phyloP scores from a whole-genome alignment of 2,888 invertebrate species.

The Cephus sareptanus region DNA sequence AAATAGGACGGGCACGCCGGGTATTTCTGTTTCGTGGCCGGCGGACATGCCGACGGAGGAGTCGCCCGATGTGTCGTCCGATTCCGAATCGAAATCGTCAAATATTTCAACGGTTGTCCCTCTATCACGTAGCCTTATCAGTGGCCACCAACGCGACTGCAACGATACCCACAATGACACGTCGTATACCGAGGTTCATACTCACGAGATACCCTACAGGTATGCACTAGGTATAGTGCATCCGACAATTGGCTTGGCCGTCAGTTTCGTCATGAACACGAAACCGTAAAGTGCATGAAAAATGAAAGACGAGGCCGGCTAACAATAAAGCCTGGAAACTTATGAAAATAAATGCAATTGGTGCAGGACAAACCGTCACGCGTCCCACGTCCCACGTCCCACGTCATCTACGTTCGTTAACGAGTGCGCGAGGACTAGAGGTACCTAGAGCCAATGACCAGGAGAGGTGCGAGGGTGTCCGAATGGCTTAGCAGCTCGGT shows the following conservation, averaged over 20 bases:
- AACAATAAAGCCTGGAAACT: background rate
- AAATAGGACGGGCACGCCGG: slow-evolving; percentile 43
- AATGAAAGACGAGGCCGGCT: background rate
- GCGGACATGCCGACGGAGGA: slow-evolving; percentile 15
- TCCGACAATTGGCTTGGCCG: background rate
- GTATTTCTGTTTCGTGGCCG: slow-evolving; percentile 38
- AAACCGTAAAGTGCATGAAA: background rate
- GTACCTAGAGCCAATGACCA: background rate
- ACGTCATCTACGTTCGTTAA: background rate
- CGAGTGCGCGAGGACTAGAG: background rate
- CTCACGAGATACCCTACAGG: background rate
- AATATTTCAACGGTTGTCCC: background rate
- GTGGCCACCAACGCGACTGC: background rate
- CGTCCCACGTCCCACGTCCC: background rate
- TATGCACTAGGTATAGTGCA: background rate
- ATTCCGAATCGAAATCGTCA: background rate
- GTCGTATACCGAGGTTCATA: background rate
- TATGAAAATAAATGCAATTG: background rate
- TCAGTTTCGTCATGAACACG: background rate
- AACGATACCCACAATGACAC: background rate
- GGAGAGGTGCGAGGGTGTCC: background rate
- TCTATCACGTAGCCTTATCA: background rate
- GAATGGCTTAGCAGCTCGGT: background rate
- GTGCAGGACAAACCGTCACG: background rate
- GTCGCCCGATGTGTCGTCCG: slow-evolving; percentile 4